Evolutionary conservation across 2,888 invertebrate species (phyloP), one percentile per base, ranked within the genome.

Genomic region (Hoplodrina ambigua): DNA sequence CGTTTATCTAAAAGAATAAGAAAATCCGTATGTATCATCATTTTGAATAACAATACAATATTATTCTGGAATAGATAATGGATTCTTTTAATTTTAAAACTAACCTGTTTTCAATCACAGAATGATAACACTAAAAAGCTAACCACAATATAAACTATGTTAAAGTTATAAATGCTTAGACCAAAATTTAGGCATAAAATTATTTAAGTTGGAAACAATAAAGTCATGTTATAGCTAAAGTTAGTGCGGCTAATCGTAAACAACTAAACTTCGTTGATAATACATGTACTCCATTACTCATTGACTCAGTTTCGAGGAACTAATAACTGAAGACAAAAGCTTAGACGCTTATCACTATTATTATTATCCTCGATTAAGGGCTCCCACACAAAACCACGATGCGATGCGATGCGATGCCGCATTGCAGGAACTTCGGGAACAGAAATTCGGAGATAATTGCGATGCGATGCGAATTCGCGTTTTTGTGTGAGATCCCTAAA

Each of bases 71-170:
- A 44, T 37, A 41, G 41, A 4, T 41, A 41, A 41, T 11, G 13
- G 8, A 17, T 13, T 20, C 4, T 41, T 5, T 17, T 13, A 0
- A n/a, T 17, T 30, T 20, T 1, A 53, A 46, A 37, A 41, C 60
- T 33, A 13, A 61, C 71, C 49, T 58, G 8, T 54, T 54, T 70
- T 49, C 17, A 55, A 33, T 50, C 54, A 54, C 71, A 55, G 8
- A 1, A 5, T 33, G 4, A 3, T 13, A 11, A 7, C n/a, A 30
- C 7, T 33, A 49, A 17, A 13, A 3, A 46, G 11, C 8, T 30
- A 33, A 6, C 19, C 10, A 8, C n/a, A 11, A 15, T 33, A 19
- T 15, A 19, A 57, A n/a, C 11, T 50, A 10, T n/a, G n/a, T n/a
- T 4, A 2, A 46, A 0, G 13, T n/a, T 41, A 4, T 2, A 19